Base-by-base conservation (phyloP, 2,888 invertebrate genomes). In the Habrosyne pyritoides region DNA sequence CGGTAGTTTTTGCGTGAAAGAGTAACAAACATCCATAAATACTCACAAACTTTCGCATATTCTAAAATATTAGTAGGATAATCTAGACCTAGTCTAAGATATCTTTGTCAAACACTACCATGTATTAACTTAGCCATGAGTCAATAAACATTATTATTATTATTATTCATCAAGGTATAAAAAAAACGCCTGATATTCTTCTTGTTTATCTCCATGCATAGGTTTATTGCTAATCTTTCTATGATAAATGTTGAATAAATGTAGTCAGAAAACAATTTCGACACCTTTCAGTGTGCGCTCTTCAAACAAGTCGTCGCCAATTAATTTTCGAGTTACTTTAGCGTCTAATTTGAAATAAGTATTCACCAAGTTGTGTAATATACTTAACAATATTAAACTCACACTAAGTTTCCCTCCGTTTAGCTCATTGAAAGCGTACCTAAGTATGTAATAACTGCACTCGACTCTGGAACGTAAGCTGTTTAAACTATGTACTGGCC, bases 401-500 rank as follows among this genome's bases (percentile, higher is more conserved):
- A 49, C 49, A 46, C 54, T 52, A 66, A 67, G 60, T 62, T 71
- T 57, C 47, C 18, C 21, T 48, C 53, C 55, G 47, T 56, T 24
- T 60, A 56, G 54, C 56, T 57, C 65, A 65, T 61, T 66, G 65
- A 56, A 49, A 57, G 51, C 60, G 62, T 57, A 65, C 61, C 59
- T 73, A 77, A 75, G 73, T 75, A 73, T 75, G 73, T 77, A 75
- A 72, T 79, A 80, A 81, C 75, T 76, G 75, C 67, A 73, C 66
- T 67, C 58, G 21, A 59, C 66, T 66, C 53, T 56, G 53, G 36
- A 68, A 72, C 66, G 64, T 63, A 69, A 74, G 67, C 62, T 66
- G 65, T 69, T 70, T 67, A 67, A 79, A 77, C 71, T 73, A 75
- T 68, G 71, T 66, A 56, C 60, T 63, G 70, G 56, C 65, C 63